A percentile compares a stretch with the other conserved stretches of the same genome.
These are phyloP conservation scores for Chrysogorgia sp. DNA, from an alignment of 92 coral and sea anemone species.

Conservation along the genomic window DNA sequence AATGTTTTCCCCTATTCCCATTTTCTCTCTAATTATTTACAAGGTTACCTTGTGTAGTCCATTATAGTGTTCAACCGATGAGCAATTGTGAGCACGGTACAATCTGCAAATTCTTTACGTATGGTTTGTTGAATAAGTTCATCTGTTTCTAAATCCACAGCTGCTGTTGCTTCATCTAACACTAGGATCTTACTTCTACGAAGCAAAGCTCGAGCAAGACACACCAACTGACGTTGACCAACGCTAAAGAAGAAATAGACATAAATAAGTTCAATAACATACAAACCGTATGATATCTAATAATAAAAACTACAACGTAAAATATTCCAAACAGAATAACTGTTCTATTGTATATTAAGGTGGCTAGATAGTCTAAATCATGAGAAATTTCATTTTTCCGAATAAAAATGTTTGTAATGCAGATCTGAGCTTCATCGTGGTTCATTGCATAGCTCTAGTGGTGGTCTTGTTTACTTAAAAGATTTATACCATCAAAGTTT, in stretches of 20 bases:
- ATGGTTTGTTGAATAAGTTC: slow-evolving; percentile 93
- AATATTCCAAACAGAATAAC: too few species aligned
- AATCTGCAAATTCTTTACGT: slow-evolving; percentile 89
- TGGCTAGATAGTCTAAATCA: too few species aligned
- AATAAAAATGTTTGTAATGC: too few species aligned
- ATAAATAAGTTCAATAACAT: not conserved
- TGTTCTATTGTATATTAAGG: too few species aligned
- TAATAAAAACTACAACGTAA: too few species aligned
- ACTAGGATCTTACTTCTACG: slow-evolving; percentile 81
- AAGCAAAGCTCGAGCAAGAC: slow-evolving; percentile 92
- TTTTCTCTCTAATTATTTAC: too few species aligned
- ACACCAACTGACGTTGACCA: slow-evolving; percentile 95
- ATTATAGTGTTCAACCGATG: slow-evolving; percentile 93
- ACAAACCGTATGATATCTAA: not conserved
- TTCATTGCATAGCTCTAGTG: too few species aligned
- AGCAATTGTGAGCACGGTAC: slow-evolving; percentile 90
- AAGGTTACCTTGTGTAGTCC: slow-evolving; percentile 76
- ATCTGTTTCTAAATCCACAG: slow-evolving; percentile 94
- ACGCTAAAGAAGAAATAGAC: slow-evolving; percentile 46
- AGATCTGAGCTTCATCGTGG: too few species aligned
- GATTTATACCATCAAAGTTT: too few species aligned
- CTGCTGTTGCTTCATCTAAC: slow-evolving; percentile 96
- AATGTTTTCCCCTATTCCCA: too few species aligned
- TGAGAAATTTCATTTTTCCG: too few species aligned
- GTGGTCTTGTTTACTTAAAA: too few species aligned